Percentiles rank a stretch among this genome's conserved stretches.
phyloP scores from a whole-genome alignment of 2,797 vertebrate species.

The Choloepus didactylus region DNA sequence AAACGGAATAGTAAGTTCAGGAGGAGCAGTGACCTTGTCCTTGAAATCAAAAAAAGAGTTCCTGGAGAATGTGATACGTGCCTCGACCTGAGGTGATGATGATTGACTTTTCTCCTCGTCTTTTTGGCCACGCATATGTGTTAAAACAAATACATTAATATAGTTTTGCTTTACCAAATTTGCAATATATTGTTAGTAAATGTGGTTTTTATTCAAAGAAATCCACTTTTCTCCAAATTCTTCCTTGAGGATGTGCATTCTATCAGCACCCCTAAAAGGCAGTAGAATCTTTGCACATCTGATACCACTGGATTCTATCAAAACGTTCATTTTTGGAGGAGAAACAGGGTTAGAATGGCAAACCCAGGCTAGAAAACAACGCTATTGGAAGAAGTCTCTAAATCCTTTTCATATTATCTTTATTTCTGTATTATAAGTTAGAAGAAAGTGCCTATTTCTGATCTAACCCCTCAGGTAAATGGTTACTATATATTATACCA shows the following conservation, averaged over 20 bases:
- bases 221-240: neutral
- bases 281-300: neutral
- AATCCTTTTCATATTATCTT: neutral
- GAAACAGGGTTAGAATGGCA: neutral
- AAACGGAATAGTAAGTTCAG: neutral
- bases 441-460: neutral
- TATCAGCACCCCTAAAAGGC: neutral
- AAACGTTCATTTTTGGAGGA: neutral
- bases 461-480: neutral
- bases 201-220: neutral
- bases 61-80: neutral
- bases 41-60: neutral
- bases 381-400: neutral
- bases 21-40: neutral
- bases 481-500: neutral
- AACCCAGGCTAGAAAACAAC: neutral
- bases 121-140: neutral
- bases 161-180: neutral
- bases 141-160: neutral
- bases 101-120: neutral
- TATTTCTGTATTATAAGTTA: slow-evolving; percentile 12
- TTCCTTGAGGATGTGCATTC: neutral
- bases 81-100: neutral
- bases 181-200: neutral
- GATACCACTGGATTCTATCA: neutral